These are phyloP conservation scores for Drosophila acutilabella DNA, from an alignment of 2,888 invertebrate species.

Conservation along the genomic window DNA sequence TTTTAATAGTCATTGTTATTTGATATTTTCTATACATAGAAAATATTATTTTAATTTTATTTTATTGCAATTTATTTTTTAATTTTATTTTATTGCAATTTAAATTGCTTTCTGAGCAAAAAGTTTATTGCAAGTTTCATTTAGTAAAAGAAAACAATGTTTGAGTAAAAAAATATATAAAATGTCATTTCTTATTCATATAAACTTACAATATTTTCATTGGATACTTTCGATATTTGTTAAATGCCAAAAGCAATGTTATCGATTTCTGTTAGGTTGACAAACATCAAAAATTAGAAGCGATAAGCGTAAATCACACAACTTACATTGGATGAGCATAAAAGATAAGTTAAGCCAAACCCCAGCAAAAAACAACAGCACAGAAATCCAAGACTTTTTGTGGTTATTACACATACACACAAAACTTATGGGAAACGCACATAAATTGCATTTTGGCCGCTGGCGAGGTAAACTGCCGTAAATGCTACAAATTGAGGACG, in stretches of 20 bases:
- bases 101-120: constrained; percentile 52
- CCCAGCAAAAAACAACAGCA: constrained; percentile 28
- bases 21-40: constrained; percentile 5
- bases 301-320: constrained; percentile 78
- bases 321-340: constrained; percentile 65
- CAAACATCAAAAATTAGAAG: constrained; percentile 64
- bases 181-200: background rate
- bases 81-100: constrained; percentile 48
- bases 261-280: constrained; percentile 40
- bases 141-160: background rate
- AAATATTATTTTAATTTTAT: constrained; percentile 10
- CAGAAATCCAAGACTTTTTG: constrained; percentile 12
- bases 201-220: constrained; percentile 34
- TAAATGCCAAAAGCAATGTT: background rate
- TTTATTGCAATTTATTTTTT: constrained; percentile 54
- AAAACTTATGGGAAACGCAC: constrained; percentile 53
- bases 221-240: too few species aligned
- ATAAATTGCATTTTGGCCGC: constrained; percentile 79
- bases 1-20: constrained; percentile 50
- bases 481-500: constrained; percentile 57
- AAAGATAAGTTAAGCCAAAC: constrained; percentile 21
- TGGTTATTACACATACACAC: constrained; percentile 13
- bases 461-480: constrained; percentile 77
- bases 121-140: background rate
- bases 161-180: background rate